Conservation (phyloP, 2,113 vertebrate species). For the Embiotoca jacksoni region DNA sequence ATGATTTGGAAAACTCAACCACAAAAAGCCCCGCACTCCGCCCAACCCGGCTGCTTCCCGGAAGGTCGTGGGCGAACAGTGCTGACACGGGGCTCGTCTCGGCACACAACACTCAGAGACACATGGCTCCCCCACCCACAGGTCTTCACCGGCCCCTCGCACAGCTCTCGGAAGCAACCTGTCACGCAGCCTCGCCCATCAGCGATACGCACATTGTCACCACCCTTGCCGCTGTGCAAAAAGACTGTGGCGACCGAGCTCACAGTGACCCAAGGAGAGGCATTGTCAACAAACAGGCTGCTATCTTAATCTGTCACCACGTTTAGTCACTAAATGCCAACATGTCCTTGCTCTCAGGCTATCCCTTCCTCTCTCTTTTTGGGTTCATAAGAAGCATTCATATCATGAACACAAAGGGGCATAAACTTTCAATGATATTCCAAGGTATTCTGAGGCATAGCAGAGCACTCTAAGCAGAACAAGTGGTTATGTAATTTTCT, state of each 20-base stretch:
- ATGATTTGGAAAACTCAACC: too few species aligned
- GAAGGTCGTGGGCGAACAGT: background rate
- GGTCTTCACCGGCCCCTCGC: conserved; percentile 5
- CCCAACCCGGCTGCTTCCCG: too few species aligned
- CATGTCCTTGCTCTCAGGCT: conserved; percentile 24
- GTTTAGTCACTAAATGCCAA: conserved; percentile 34
- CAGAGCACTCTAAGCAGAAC: conserved; percentile 11
- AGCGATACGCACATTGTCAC: conserved; percentile 19
- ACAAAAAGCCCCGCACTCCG: too few species aligned
- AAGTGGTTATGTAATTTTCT: conserved; percentile 42
- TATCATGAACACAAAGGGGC: conserved; percentile 23
- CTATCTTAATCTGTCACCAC: conserved; percentile 30
- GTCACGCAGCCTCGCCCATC: conserved; percentile 30
- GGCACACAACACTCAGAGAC: background rate
- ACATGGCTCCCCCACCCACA: conserved; percentile 32
- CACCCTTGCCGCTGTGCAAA: background rate
- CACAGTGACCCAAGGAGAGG: conserved; percentile 26
- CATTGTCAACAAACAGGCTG: conserved; percentile 31
- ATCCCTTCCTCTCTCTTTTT: background rate
- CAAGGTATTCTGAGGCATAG: background rate
- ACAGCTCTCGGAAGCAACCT: conserved; percentile 11
- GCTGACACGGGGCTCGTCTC: conserved; percentile 8
- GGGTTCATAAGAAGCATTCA: background rate
- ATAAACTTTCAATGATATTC: conserved; percentile 18
- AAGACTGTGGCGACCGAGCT: conserved; percentile 30